A percentile compares a stretch with the other conserved stretches of the same genome.
phyloP scores from a whole-genome alignment of 2,888 invertebrate species.

The Sphaerophoria rueppellii region DNA sequence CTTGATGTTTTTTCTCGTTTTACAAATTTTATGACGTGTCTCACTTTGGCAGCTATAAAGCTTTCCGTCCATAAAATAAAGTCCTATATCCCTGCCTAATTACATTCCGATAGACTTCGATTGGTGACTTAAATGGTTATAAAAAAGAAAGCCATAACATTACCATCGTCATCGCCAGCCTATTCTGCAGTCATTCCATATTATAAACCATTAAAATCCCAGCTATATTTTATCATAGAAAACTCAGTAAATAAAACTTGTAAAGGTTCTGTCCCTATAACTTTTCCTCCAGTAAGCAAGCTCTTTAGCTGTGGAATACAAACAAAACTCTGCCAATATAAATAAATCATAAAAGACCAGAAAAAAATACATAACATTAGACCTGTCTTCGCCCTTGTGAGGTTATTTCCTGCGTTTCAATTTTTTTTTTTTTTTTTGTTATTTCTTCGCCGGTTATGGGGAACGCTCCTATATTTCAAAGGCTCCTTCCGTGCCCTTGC shows the following conservation, averaged over 20 bases:
- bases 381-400: conserved; percentile 67
- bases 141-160: conserved; percentile 3
- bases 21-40: conserved; percentile 17
- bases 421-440: background rate
- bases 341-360: conserved; percentile 66
- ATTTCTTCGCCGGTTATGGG: conserved; percentile 10
- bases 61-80: background rate
- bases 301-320: background rate
- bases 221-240: conserved; percentile 33
- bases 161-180: conserved; percentile 10
- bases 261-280: background rate
- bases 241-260: conserved; percentile 34
- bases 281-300: conserved; percentile 8
- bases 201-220: background rate
- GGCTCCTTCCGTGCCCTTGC: conserved; percentile 34
- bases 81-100: conserved; percentile 15
- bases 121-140: conserved; percentile 6
- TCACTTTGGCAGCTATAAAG: conserved; percentile 5
- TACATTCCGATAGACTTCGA: conserved; percentile 16
- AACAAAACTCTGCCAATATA: conserved; percentile 56
- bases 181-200: conserved; percentile 1
- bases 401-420: conserved; percentile 54
- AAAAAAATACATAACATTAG: conserved; percentile 40
- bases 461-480: background rate
- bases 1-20: background rate